Percentiles rank a stretch among this genome's conserved stretches.
phyloP scores from a whole-genome alignment of 2,113 vertebrate genomes.

The Cyprinus carpio region DNA sequence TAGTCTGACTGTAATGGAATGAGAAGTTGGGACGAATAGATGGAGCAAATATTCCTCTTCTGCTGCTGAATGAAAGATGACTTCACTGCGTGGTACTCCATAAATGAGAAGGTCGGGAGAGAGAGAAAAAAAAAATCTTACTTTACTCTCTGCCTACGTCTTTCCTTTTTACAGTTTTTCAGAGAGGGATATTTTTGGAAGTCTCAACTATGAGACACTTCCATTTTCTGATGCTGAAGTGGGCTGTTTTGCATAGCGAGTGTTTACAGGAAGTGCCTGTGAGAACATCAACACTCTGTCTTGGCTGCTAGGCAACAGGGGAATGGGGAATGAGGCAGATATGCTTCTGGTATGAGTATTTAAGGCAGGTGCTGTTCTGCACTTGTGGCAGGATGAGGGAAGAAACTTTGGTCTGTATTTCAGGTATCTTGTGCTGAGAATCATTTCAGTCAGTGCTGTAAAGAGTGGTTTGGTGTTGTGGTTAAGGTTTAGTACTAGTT shows the following conservation, averaged over 20 bases:
- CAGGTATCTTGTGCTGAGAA: not conserved
- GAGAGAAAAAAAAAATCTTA: not conserved
- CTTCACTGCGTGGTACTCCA: slow-evolving; percentile 29
- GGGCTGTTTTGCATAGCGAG: slow-evolving; percentile 57
- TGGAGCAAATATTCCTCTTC: not conserved
- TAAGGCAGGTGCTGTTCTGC: not conserved
- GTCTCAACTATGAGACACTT: slow-evolving; percentile 57
- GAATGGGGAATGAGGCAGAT: not conserved
- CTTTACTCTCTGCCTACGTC: slow-evolving; percentile 52
- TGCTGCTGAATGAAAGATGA: slow-evolving; percentile 29
- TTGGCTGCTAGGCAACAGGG: slow-evolving; percentile 71
- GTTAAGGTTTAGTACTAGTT: not conserved
- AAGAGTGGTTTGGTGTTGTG: not conserved
- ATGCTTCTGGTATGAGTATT: not conserved
- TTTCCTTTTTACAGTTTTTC: slow-evolving; percentile 58
- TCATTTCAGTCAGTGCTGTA: not conserved
- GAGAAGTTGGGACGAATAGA: not conserved
- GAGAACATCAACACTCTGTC: slow-evolving; percentile 54
- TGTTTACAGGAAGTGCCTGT: slow-evolving; percentile 70
- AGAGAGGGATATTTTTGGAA: slow-evolving; percentile 69
- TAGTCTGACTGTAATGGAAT: slow-evolving; percentile 32
- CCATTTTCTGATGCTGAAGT: slow-evolving; percentile 39
- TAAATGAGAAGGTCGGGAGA: slow-evolving; percentile 1
- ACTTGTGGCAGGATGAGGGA: not conserved
- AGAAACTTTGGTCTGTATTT: too few relatives aligned